Evolutionary conservation across 1,140 invertebrate genomes (phyloP).

Genomic region (Drosophila nigrodunni): DNA sequence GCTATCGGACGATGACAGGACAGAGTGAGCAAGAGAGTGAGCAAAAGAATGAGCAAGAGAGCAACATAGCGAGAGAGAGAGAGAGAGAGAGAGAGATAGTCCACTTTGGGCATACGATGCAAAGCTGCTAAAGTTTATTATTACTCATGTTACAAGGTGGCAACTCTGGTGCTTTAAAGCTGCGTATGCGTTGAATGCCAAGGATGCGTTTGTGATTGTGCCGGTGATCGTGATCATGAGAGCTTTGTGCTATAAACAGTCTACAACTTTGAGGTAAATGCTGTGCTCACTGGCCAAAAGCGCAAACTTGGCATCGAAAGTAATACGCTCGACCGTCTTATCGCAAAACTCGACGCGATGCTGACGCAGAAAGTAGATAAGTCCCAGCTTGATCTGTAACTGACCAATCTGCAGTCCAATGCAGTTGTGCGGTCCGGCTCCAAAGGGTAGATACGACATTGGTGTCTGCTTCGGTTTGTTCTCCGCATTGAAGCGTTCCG

Average conservation of each 20-base stretch:
- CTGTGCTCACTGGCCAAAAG: constrained; percentile 72
- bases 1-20: constrained; percentile 40
- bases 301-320: constrained; percentile 72
- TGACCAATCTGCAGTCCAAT: constrained; percentile 87
- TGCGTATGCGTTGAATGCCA: not conserved
- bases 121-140: constrained; percentile 37
- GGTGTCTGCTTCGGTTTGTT: constrained; percentile 67
- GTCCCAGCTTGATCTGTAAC: constrained; percentile 85
- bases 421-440: constrained; percentile 87
- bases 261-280: constrained; percentile 78
- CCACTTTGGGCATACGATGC: no score
- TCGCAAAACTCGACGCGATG: constrained; percentile 79
- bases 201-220: not conserved
- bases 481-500: constrained; percentile 76
- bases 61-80: not conserved
- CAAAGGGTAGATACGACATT: constrained; percentile 87
- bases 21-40: not conserved
- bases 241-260: constrained; percentile 62
- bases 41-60: no score
- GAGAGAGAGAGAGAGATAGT: no score
- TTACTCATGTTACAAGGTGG: constrained; percentile 14
- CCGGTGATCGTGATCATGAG: constrained; percentile 6
- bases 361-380: constrained; percentile 76
- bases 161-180: not conserved
- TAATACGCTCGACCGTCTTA: constrained; percentile 68